These are phyloP conservation scores for Microctenopoma lineatum DNA, from an alignment of 2,797 vertebrate species.

Conservation along the genomic window DNA sequence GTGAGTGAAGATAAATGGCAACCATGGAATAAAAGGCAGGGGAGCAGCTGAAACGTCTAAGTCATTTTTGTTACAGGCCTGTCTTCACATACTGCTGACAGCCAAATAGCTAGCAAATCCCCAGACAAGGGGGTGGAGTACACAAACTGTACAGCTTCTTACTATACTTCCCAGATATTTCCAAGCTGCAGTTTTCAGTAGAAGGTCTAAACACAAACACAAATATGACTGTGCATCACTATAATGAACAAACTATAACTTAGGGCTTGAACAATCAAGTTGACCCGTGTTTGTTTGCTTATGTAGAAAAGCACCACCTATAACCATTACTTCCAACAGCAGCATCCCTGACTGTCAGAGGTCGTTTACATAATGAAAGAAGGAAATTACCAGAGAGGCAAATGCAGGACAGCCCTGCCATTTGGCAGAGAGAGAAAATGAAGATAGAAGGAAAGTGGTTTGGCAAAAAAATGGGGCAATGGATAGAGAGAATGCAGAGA, in stretches of 20 bases:
- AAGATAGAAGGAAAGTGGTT: slow-evolving; percentile 72
- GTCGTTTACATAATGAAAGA: slow-evolving; percentile 80
- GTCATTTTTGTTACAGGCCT: slow-evolving; percentile 51
- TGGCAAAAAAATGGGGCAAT: slow-evolving; percentile 58
- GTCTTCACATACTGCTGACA: slow-evolving; percentile 52
- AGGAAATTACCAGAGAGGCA: slow-evolving; percentile 70
- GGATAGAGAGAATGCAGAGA: slow-evolving; percentile 38
- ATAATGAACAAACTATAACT: slow-evolving; percentile 1
- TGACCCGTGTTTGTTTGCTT: slow-evolving; percentile 25
- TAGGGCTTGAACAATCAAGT: slow-evolving; percentile 19
- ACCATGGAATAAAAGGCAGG: slow-evolving; percentile 52
- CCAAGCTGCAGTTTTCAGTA: slow-evolving; percentile 11
- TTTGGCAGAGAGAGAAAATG: slow-evolving; percentile 67
- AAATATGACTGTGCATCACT: neutral
- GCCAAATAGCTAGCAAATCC: slow-evolving; percentile 52
- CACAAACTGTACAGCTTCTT: slow-evolving; percentile 24
- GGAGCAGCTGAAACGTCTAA: slow-evolving; percentile 47
- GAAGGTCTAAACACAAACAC: slow-evolving; percentile 9
- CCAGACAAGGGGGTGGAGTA: slow-evolving; percentile 35
- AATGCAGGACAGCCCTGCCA: slow-evolving; percentile 55
- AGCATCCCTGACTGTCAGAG: slow-evolving; percentile 53
- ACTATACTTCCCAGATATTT: slow-evolving; percentile 16
- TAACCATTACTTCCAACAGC: slow-evolving; percentile 42
- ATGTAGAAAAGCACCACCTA: slow-evolving; percentile 22
- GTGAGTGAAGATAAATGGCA: slow-evolving; percentile 53